Conservation (phyloP, 2,888 invertebrate genomes). For the Drosophila tripunctata region DNA sequence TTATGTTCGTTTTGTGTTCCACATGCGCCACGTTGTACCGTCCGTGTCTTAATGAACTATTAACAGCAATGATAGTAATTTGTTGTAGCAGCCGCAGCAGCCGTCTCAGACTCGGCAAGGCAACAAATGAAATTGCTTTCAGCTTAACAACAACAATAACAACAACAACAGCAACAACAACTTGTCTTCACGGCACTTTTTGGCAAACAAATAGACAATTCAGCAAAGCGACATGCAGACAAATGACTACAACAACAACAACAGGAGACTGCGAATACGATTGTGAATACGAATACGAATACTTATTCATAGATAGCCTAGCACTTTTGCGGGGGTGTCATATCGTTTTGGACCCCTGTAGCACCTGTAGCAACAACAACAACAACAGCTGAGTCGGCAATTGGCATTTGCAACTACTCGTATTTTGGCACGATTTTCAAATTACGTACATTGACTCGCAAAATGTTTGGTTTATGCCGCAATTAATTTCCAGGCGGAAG, state of each 20-base stretch:
- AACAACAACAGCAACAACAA: slow-evolving; percentile 55
- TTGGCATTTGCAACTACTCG: slow-evolving; percentile 69
- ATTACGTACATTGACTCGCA: slow-evolving; percentile 79
- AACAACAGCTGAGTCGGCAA: slow-evolving; percentile 49
- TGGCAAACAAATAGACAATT: slow-evolving; percentile 79
- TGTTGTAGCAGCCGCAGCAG: slow-evolving; percentile 58
- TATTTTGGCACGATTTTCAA: slow-evolving; percentile 79
- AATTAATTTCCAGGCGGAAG: slow-evolving; percentile 78
- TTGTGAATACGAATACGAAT: slow-evolving; percentile 32
- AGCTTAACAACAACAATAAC: slow-evolving; percentile 32
- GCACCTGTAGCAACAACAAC: no score
- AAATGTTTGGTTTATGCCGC: slow-evolving; percentile 79
- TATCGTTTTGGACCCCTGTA: slow-evolving; percentile 53
- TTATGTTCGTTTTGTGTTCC: slow-evolving; percentile 60
- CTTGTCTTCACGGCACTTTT: slow-evolving; percentile 78
- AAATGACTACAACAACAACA: slow-evolving; percentile 64
- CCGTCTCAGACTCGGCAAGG: slow-evolving; percentile 39
- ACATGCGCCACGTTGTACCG: slow-evolving; percentile 60
- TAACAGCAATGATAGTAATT: slow-evolving; percentile 79
- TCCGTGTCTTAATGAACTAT: slow-evolving; percentile 80
- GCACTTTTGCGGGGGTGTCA: slow-evolving; percentile 65
- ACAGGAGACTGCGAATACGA: slow-evolving; percentile 33
- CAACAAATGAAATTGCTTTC: slow-evolving; percentile 72
- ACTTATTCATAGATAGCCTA: slow-evolving; percentile 48
- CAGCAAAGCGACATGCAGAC: slow-evolving; percentile 79